Evolutionary conservation across 2,888 invertebrate genomes (phyloP), one percentile per base, ranked within the genome.

Genomic region (Lithosia quadra): DNA sequence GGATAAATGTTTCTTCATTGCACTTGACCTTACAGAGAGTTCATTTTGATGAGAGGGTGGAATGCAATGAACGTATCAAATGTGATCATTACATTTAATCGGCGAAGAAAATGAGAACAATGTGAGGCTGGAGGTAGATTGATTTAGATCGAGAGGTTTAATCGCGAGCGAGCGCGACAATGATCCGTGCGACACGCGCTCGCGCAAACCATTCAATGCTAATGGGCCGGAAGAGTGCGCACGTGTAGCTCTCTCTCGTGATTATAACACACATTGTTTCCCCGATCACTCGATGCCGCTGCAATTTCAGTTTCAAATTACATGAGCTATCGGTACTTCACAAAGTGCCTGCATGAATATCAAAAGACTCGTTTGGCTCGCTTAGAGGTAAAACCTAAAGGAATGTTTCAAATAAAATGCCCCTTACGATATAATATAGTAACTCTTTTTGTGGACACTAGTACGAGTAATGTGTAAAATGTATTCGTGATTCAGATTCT

Each of bases 161-260:
- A 90, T 87, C 85, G 87, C 86, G 85, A 83, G 82, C 78, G 80
- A 77, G 80, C 76, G 87, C 86, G 86, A 90, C 92, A 92, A 91
- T 91, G 91, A 92, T 92, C 89, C 86, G 84, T 81, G 88, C 82
- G 86, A 86, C 87, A 84, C 82, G 89, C 88, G 90, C 91, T 89
- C 90, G 91, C 89, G 90, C 84, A 86, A 88, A 86, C 81, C 87
- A 93, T 94, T 94, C 93, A 94, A 94, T 95, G 94, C 92, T 94
- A 94, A 95, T 95, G 91, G 90, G 84, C 86, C 90, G 93, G 92
- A 93, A 92, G 92, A 92, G 88, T 87, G 89, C 74, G 73, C 89
- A 88, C 89, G 88, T 87, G 88, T 87, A 86, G 86, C 90, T 89
- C 92, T 92, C 92, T 92, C 90, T 86, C 76, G 72, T 77, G 79